Conservation (phyloP, 2,888 invertebrate genomes). For the Altica lythri region DNA sequence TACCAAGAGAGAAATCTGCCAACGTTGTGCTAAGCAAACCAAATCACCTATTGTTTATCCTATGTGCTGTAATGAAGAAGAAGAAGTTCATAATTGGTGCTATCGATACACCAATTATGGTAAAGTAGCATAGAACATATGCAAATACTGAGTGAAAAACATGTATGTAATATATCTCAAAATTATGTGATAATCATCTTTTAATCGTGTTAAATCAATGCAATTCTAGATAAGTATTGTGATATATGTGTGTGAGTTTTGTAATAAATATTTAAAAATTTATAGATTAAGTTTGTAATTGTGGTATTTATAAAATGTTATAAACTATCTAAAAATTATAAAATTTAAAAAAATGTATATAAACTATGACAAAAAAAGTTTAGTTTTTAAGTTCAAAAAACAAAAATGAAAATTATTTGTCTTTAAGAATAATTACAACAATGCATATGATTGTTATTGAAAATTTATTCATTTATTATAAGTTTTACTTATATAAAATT, state of each 20-base stretch:
- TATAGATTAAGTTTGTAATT: not conserved
- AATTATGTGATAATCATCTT: not conserved
- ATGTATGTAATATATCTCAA: not conserved
- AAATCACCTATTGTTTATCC: conserved; percentile 64
- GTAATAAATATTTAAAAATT: not conserved
- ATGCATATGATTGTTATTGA: too few species aligned
- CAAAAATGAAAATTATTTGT: too few species aligned
- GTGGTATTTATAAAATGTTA: not conserved
- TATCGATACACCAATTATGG: conserved; percentile 64
- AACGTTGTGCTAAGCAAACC: conserved; percentile 66
- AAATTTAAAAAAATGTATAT: too few species aligned
- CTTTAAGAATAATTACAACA: too few species aligned
- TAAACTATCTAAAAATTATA: too few species aligned
- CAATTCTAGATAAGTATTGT: not conserved
- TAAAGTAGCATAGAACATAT: conserved; percentile 39
- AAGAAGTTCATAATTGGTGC: conserved; percentile 65
- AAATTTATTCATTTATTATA: too few species aligned
- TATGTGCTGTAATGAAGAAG: conserved; percentile 64
- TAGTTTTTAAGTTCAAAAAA: too few species aligned
- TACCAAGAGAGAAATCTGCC: conserved; percentile 60
- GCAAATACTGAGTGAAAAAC: too few species aligned
- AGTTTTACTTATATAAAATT: too few species aligned
- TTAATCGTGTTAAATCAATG: not conserved
- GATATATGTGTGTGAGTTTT: conserved; percentile 5
- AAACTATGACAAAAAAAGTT: too few species aligned